phyloP scores from a whole-genome alignment of 37 sponge, comb jelly and placozoan genomes.

The Axinella damicornis region DNA sequence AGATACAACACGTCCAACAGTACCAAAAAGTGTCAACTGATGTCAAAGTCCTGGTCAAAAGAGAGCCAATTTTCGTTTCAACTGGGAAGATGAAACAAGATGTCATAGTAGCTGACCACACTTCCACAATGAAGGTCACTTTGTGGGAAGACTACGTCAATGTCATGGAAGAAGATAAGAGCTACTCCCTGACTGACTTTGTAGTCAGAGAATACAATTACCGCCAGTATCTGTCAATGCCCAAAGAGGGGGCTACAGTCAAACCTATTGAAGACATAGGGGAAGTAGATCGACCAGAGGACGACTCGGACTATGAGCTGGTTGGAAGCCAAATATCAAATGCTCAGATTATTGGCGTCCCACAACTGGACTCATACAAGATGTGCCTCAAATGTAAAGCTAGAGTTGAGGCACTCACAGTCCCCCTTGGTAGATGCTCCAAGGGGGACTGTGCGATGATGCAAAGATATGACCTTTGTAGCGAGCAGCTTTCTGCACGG shows the following conservation, averaged over 20 bases:
- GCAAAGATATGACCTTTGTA: neutral
- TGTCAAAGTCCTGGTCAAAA: neutral
- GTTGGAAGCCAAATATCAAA: neutral
- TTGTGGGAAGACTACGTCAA: neutral
- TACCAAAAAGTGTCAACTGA: no score
- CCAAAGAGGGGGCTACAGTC: neutral
- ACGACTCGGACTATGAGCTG: neutral
- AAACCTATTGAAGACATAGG: neutral
- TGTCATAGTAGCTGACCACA: neutral
- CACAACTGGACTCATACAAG: neutral
- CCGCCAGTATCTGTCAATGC: neutral
- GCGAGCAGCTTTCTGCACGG: neutral
- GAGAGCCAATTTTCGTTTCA: neutral
- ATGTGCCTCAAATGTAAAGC: neutral
- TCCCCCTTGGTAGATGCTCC: neutral
- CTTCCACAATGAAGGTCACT: neutral
- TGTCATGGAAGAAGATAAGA: neutral
- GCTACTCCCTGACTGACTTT: neutral
- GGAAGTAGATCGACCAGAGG: neutral
- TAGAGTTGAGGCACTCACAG: neutral
- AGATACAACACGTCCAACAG: no score
- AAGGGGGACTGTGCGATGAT: neutral
- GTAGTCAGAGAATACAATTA: neutral
- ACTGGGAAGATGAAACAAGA: slow-evolving; percentile 14
- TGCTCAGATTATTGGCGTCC: slow-evolving; percentile 1